Evolutionary conservation across 1,140 invertebrate genomes (phyloP).

Genomic region (Hyles vespertilio): DNA sequence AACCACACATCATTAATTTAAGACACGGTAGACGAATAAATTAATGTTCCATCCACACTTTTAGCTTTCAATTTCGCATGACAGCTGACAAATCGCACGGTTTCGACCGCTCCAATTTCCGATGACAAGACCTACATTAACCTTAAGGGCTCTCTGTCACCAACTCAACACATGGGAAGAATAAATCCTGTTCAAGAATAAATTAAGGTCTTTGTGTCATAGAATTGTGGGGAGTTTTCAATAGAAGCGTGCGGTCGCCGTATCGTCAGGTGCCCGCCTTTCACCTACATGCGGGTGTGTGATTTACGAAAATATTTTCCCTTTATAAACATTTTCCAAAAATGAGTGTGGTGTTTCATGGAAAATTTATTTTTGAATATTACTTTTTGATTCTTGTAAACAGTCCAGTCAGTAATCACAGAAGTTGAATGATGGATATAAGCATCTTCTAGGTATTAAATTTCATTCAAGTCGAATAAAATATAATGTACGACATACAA

Average conservation of each 20-base stretch:
- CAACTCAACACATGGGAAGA: constrained; percentile 46
- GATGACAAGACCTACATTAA: constrained; percentile 63
- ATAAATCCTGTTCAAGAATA: constrained; percentile 68
- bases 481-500: too few relatives aligned
- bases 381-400: too few relatives aligned
- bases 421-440: too few relatives aligned
- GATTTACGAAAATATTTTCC: constrained; percentile 43
- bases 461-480: too few relatives aligned
- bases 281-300: constrained; percentile 44
- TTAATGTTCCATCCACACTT: constrained; percentile 23
- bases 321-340: too few relatives aligned
- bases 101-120: constrained; percentile 52
- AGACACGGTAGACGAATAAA: constrained; percentile 2
- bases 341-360: too few relatives aligned
- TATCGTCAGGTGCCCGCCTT: constrained; percentile 34
- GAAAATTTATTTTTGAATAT: too few relatives aligned
- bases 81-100: constrained; percentile 46
- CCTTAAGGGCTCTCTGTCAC: constrained; percentile 56
- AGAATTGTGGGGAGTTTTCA: constrained; percentile 50
- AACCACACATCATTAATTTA: too few relatives aligned
- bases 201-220: constrained; percentile 66
- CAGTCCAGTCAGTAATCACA: too few relatives aligned
- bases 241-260: constrained; percentile 29
- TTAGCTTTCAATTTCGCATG: constrained; percentile 42
- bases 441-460: too few relatives aligned